Base-by-base conservation (phyloP, 2,113 vertebrate genomes). In the Dascyllus trimaculatus region DNA sequence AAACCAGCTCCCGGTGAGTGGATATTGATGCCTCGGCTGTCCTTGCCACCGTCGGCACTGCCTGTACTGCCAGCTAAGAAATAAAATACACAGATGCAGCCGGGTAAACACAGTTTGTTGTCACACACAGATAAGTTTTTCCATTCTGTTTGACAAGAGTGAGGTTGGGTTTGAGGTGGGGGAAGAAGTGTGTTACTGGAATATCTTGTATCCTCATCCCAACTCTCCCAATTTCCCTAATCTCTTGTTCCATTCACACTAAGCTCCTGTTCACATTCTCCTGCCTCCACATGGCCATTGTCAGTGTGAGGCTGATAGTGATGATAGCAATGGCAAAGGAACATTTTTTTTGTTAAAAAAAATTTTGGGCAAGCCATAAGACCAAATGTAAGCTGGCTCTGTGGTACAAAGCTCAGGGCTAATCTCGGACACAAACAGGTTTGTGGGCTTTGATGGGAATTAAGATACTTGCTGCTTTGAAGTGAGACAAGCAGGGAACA, bases 371-470 rank as follows among this genome's bases (percentile, higher is more conserved):
- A 43, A 7, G 11, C n/a, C 63, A 24, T 45, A 46, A 32, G 4
- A 22, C 57, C 46, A 32, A 74, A 67, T 48, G 40, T 32, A 67
- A 51, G 51, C 52, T 19, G 11, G 49, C 59, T 70, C 32, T 0
- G 1, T 40, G 22, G 58, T 59, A 35, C 13, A 76, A 77, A 48
- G 67, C 81, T 72, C 4, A 22, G 38, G 71, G 69, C 56, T 72
- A 67, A 87, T 86, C 75, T 82, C 48, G 13, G 13, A 65, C 29
- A 75, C 68, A 80, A 83, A 81, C 68, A 74, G 67, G 73, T 76
- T 70, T 78, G 46, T 5, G 5, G 73, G 48, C 73, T 84, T 89
- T 84, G 85, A 91, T 88, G 70, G 62, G 71, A 87, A 87, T 90
- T 78, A 85, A 81, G 85, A 90, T 86, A 85, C 10, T 62, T 10